Percentiles rank a stretch among this genome's conserved stretches.
These are phyloP conservation scores for Trichomalopsis sarcophagae DNA, from an alignment of 1,140 invertebrate species.

Conservation along the genomic window DNA sequence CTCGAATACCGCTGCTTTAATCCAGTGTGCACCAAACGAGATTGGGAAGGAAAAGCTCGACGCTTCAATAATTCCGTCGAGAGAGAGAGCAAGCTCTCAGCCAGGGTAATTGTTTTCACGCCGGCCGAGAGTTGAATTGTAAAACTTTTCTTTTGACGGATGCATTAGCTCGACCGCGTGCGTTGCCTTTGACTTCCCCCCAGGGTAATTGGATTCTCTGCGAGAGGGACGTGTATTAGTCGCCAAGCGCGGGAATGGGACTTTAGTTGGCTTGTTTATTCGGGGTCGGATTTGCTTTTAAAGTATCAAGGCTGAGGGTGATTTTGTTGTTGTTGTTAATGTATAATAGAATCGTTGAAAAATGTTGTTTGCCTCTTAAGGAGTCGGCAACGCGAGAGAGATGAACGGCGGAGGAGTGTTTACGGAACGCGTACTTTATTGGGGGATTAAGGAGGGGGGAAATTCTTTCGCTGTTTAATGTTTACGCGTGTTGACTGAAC, in stretches of 20 bases:
- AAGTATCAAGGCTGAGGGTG: too few relatives aligned
- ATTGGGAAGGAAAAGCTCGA: neutral
- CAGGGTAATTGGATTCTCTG: neutral
- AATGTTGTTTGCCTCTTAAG: too few relatives aligned
- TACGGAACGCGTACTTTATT: too few relatives aligned
- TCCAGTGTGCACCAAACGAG: neutral
- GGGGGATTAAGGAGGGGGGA: too few relatives aligned
- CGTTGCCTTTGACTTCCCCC: neutral
- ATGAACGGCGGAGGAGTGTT: too few relatives aligned
- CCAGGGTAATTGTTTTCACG: neutral
- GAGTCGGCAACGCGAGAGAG: too few relatives aligned
- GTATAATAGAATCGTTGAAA: too few relatives aligned
- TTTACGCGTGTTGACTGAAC: too few relatives aligned
- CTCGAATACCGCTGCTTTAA: neutral
- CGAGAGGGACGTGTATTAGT: neutral
- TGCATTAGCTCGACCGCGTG: neutral
- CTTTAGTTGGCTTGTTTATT: too few relatives aligned
- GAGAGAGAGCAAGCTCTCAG: neutral
- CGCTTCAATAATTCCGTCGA: neutral
- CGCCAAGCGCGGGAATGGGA: neutral
- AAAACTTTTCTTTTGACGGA: neutral
- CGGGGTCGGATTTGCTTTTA: too few relatives aligned
- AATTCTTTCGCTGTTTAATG: too few relatives aligned
- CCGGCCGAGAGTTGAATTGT: neutral
- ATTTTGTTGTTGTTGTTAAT: too few relatives aligned